These are phyloP conservation scores for Varanus komodoensis DNA, from an alignment of 2,113 vertebrate species.

Conservation along the genomic window DNA sequence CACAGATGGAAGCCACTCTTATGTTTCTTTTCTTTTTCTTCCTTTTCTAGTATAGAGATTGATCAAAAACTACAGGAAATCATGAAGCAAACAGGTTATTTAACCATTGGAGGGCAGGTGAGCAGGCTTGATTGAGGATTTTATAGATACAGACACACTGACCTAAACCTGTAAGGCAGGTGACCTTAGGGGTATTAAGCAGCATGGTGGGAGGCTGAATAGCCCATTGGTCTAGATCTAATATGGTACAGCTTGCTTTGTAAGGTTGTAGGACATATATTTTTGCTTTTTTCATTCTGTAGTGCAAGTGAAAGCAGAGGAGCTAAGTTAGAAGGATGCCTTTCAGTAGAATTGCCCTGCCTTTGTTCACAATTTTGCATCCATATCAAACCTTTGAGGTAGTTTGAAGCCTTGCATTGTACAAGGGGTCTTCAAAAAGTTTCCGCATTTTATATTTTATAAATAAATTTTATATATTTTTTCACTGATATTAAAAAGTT, in stretches of 20 bases:
- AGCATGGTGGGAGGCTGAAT: background rate
- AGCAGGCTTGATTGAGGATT: slow-evolving; percentile 34
- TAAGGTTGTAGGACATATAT: background rate
- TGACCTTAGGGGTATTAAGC: background rate
- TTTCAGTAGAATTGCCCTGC: background rate
- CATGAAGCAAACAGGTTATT: slow-evolving; percentile 95
- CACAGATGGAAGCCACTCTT: background rate
- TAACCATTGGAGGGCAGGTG: slow-evolving; percentile 94
- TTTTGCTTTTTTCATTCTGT: background rate
- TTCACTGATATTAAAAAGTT: too few relatives aligned
- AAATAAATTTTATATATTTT: too few relatives aligned
- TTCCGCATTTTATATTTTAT: too few relatives aligned
- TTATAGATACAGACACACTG: background rate
- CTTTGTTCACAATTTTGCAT: background rate
- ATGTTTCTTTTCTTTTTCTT: background rate
- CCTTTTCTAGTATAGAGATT: slow-evolving; percentile 87
- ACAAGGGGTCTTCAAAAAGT: too few relatives aligned
- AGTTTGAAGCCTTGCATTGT: background rate
- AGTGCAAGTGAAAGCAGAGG: background rate
- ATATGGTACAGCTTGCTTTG: background rate
- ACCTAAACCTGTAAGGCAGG: background rate
- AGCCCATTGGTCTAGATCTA: background rate
- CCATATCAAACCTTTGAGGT: background rate
- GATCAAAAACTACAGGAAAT: slow-evolving; percentile 96
- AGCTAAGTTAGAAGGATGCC: background rate